Base-by-base conservation (phyloP, 2,888 invertebrate genomes). In the Coleophora flavipennella region DNA sequence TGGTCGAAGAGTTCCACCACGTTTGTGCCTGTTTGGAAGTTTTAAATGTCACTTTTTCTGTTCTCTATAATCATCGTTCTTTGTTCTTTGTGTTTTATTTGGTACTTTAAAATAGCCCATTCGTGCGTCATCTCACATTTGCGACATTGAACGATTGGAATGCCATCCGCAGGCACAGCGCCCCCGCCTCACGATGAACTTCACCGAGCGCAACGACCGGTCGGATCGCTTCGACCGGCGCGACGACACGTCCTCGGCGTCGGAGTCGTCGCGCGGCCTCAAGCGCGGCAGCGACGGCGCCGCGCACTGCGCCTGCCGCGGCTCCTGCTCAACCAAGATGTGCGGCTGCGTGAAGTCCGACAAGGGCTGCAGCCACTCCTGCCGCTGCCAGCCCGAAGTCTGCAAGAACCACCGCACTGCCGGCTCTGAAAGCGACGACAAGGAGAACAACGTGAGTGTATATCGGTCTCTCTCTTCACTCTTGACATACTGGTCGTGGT, bases 231-330 rank as follows among this genome's bases (percentile, higher is more conserved):
- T 6, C 3, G 20, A 20, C 20, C 33, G 37, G 0, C 12, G 29
- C 13, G 27, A 26, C 0, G 57, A 53, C 27, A 34, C 43, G 0
- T 42, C 48, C 1, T 32, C 34, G 33, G 33, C 33, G 7, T 32
- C 27, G 35, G 35, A 13, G 32, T 20, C 38, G 20, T 3, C 43
- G 6, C 57, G 67, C 11, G 68, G 67, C 0, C 33, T 65, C 1
- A 90, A 90, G 66, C 81, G 90, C 25, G 69, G 79, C 31, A 86
- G 83, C 2, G 87, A 88, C 55, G 89, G 89, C 1, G 65, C 86
- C 0, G 59, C 85, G n/a, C 86, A 85, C 56, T 91, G 91, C 67
- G 62, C 72, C 1, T 91, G 91, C 49, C 88, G 88, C 58, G 87
- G 87, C 2, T 77, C 73, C 33, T 89, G 89, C 51, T 51, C 73